phyloP scores from a whole-genome alignment of 2,797 vertebrate genomes.

The Sarcophilus harrisii region DNA sequence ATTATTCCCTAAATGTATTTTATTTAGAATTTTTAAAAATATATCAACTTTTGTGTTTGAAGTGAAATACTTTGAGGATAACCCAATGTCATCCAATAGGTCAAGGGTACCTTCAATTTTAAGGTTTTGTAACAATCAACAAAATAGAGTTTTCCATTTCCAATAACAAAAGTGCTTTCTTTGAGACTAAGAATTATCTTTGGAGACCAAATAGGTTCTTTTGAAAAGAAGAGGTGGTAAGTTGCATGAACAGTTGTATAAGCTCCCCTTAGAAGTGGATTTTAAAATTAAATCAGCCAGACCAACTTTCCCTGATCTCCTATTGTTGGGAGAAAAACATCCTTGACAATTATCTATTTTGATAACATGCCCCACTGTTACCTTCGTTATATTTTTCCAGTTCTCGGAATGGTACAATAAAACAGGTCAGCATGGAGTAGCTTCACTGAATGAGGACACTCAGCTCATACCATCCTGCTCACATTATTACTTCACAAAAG shows the following conservation, averaged over 20 bases:
- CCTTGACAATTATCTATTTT: not conserved
- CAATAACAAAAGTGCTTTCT: not conserved
- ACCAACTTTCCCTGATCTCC: not conserved
- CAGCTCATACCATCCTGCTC: slow-evolving; percentile 2
- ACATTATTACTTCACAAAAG: slow-evolving; percentile 35
- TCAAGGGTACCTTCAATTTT: not conserved
- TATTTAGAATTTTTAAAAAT: not conserved
- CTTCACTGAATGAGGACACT: slow-evolving; percentile 46
- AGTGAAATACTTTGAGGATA: not conserved
- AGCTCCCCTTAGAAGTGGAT: not conserved
- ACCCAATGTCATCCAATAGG: not conserved
- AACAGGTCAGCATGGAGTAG: not conserved
- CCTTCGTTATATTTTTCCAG: not conserved
- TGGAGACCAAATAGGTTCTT: not conserved
- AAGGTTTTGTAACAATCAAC: not conserved
- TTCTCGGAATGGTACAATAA: slow-evolving; percentile 2
- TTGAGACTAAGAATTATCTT: slow-evolving; percentile 7
- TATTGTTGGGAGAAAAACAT: not conserved
- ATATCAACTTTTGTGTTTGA: not conserved
- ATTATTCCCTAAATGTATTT: not conserved
- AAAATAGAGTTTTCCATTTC: not conserved
- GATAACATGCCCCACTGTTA: not conserved
- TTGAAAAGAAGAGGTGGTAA: not conserved
- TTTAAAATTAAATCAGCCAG: slow-evolving; percentile 29
- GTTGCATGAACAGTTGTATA: not conserved